Evolutionary conservation across 1,140 invertebrate species (phyloP), one percentile per base, ranked within the genome.

Genomic region (Euschistus heros): DNA sequence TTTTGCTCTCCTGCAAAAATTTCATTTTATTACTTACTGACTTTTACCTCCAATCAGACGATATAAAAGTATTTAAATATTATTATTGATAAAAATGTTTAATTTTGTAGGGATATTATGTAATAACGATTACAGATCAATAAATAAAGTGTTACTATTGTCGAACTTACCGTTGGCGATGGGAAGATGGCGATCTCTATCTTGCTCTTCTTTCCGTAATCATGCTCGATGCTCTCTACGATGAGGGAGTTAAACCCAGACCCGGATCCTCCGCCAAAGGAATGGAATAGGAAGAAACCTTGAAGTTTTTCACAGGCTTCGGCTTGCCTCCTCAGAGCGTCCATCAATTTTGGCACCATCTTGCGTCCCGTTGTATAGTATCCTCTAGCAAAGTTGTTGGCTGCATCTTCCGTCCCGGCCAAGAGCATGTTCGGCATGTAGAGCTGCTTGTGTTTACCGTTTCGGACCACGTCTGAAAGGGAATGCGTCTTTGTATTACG

Each of bases 381-480:
- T 44, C 91, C 91, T 20, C 89, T 77, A 15, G 88, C 87, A 74
- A 87, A 92, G 74, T 93, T 93, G 71, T 90, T 92, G 7, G 89
- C 89, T 0, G 89, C 89, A 75, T 93, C 91, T 75, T 93, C 89
- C 70, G 89, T 88, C n/a, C 88, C 88, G 33, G 81, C 87, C 46
- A 92, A 82, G 6, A 92, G 74, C 68, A 87, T 84, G 63, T 86
- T 84, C 0, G 88, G 87, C 69, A 89, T 85, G 73, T 88, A 92
- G 2, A 92, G 78, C 62, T 85, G 79, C 6, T 83, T 75, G 75
- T 90, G 91, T 3, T 80, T 76, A 0, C 88, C 88, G 14, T 79
- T 84, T 65, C 87, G 78, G 65, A 92, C 84, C 77, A 91, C 87
- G 64, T 73, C 72, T 73, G 62, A 54, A 24, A 68, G 20, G 13